phyloP scores from a whole-genome alignment of 2,113 vertebrate genomes.

The Brienomyrus longianalis region DNA sequence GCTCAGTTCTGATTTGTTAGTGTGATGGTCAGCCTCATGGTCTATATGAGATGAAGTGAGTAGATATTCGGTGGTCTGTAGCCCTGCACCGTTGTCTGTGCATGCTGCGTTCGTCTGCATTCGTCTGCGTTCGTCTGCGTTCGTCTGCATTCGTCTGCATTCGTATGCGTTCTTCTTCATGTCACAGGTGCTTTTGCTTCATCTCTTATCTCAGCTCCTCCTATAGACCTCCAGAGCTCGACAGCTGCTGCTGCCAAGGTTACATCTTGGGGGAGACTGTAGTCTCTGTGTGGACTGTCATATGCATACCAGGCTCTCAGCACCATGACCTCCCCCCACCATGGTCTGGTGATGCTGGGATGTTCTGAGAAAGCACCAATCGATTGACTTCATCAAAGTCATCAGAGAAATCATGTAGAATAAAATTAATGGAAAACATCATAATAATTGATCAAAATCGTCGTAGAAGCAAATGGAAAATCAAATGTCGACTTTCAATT shows the following conservation, averaged over 20 bases:
- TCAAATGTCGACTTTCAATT: not conserved
- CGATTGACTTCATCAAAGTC: not conserved
- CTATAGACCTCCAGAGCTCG: slow-evolving; percentile 8
- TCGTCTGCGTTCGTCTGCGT: too few species aligned
- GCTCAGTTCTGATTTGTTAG: not conserved
- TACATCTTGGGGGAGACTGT: not conserved
- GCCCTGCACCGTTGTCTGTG: not conserved
- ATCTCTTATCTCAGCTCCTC: slow-evolving; percentile 19
- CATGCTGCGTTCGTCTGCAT: not conserved
- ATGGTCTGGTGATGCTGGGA: not conserved
- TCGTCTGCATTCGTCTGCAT: too few species aligned
- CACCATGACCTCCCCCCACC: not conserved
- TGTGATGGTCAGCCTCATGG: not conserved
- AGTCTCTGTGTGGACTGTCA: not conserved
- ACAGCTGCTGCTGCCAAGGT: slow-evolving; percentile 30
- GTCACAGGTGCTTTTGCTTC: not conserved
- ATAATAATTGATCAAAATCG: not conserved
- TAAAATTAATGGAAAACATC: not conserved
- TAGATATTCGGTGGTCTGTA: not conserved
- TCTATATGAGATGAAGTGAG: not conserved
- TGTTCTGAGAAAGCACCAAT: not conserved
- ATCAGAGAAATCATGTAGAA: not conserved
- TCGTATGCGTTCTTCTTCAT: not conserved
- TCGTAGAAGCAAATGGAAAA: not conserved
- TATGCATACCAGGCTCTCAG: not conserved